Base-by-base conservation (phyloP, 2,888 invertebrate genomes). In the Pristionchus exspectatus region DNA sequence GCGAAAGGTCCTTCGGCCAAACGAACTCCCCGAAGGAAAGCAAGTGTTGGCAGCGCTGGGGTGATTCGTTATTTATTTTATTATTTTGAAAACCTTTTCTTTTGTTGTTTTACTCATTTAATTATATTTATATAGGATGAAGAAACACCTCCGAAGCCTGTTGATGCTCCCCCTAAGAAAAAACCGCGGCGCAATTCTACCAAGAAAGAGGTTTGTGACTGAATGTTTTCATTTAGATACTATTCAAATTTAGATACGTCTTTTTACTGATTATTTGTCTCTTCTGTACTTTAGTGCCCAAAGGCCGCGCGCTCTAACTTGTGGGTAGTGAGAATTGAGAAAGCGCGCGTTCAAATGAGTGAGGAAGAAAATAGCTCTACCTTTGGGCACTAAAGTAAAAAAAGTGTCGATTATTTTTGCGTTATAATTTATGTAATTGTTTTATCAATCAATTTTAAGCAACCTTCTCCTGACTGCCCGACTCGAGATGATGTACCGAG, bases 101-200 rank as follows among this genome's bases (percentile, higher is more conserved):
- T 5, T 54, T 5, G 38, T 10, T 16, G 0, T 27, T 24, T 18
- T 81, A 10, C n/a, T 16, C 18, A 81, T 50, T 81, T 16, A 27
- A n/a, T 27, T 38, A n/a, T n/a, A 44, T 18, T 10, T 14, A 30
- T 30, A 4, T 50, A 81, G 81, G 81, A 81, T n/a, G 81, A 54
- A 16, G 81, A 27, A 54, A 24, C 81, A 7, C 18, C 77, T n/a
- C 24, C n/a, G 24, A 81, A 27, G 18, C 0, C 38, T 81, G 18
- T n/a, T 27, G 44, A 24, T 27, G n/a, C 50, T 81, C 81, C 81
- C 24, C 81, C 50, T 2, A 81, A 81, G 16, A 81, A 81, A 50
- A 81, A 81, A 54, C n/a, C 14, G 27, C 81, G 81, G n/a, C 81
- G 81, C 12, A 54, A 81, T 81, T 54, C 81, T n/a, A 81, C 81